Percentiles rank a stretch among this genome's conserved stretches.
phyloP scores from a whole-genome alignment of 2,797 vertebrate genomes.

The Myotis daubentonii region DNA sequence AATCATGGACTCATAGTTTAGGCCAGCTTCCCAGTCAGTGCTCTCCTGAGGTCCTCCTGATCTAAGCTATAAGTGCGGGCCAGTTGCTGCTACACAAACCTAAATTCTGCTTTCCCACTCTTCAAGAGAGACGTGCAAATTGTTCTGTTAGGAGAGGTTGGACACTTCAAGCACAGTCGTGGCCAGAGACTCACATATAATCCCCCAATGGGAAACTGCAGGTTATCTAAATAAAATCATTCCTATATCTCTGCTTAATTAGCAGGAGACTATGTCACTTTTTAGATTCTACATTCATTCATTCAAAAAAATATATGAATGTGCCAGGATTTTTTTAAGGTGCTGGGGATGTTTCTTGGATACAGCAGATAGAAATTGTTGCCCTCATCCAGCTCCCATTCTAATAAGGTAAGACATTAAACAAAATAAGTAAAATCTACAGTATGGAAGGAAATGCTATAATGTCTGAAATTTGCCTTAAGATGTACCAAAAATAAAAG shows the following conservation, averaged over 20 bases:
- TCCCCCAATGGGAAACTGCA: not conserved
- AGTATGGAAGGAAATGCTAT: not conserved
- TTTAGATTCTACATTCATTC: slow-evolving; percentile 10
- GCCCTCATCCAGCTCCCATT: not conserved
- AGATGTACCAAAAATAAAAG: slow-evolving; percentile 22
- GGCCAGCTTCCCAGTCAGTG: not conserved
- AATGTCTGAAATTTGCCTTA: not conserved
- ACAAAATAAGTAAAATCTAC: not conserved
- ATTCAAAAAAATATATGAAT: slow-evolving; percentile 23
- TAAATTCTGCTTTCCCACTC: not conserved
- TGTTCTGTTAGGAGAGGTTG: not conserved
- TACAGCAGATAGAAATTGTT: slow-evolving; percentile 10
- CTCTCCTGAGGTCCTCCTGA: not conserved
- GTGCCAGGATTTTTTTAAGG: not conserved
- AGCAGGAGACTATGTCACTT: not conserved
- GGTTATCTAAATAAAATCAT: not conserved
- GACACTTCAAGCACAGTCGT: slow-evolving; percentile 9
- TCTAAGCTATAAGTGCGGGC: not conserved
- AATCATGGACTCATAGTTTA: not conserved
- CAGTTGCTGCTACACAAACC: not conserved
- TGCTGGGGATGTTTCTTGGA: slow-evolving; percentile 3
- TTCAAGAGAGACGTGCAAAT: not conserved
- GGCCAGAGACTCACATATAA: not conserved
- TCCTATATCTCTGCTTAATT: not conserved
- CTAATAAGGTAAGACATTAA: not conserved